Evolutionary conservation across 2,113 vertebrate genomes (phyloP).

Genomic region (Amblyornis subalaris): DNA sequence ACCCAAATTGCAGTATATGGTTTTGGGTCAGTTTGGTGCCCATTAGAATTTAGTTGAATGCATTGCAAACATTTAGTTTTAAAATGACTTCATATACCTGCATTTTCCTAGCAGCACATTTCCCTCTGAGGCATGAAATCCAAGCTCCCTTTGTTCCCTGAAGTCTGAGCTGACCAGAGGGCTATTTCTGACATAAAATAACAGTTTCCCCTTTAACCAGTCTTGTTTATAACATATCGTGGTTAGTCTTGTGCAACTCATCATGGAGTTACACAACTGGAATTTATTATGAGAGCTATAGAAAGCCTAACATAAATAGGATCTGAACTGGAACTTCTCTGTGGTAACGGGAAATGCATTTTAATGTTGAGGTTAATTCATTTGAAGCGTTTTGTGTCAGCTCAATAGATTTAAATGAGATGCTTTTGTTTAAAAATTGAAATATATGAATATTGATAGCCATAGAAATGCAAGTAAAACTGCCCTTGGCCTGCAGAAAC

Average conservation of each 20-base stretch:
- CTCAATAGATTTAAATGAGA: not conserved
- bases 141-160: not conserved
- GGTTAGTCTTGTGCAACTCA: not conserved
- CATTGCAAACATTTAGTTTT: constrained; percentile 3
- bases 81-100: not conserved
- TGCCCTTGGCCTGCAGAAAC: not conserved
- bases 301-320: not conserved
- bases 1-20: not conserved
- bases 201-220: not conserved
- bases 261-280: not conserved
- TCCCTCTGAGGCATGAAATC: not conserved
- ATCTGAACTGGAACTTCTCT: not conserved
- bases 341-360: not conserved
- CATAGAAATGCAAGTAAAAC: not conserved
- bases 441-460: not conserved
- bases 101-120: not conserved
- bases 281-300: not conserved
- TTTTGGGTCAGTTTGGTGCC: not conserved
- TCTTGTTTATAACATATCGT: not conserved
- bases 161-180: not conserved
- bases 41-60: not conserved
- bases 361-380: not conserved
- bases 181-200: not conserved
- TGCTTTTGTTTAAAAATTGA: not conserved
- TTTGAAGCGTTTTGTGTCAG: not conserved